Evolutionary conservation across 1,140 invertebrate genomes (phyloP).

Genomic region (Tigriopus japonicus): DNA sequence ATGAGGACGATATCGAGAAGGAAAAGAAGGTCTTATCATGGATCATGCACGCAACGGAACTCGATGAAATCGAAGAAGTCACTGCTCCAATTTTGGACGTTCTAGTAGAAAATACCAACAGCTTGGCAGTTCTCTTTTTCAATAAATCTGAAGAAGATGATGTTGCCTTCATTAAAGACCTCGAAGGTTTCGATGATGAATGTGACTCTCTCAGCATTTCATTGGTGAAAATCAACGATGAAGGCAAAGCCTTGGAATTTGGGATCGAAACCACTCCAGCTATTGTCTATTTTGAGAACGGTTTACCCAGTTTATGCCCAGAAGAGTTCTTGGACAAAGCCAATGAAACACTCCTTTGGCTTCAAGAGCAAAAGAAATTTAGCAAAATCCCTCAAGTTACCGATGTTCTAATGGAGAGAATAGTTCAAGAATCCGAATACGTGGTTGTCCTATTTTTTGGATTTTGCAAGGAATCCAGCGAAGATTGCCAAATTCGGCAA

Average conservation of each 20-base stretch:
- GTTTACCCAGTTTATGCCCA: conserved; percentile 14
- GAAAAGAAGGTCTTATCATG: conserved; percentile 75
- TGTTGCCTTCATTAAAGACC: background rate
- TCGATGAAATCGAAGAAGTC: conserved; percentile 72
- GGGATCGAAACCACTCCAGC: conserved; percentile 46
- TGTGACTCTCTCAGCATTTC: conserved; percentile 71
- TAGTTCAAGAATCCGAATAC: conserved; percentile 75
- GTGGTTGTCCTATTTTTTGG: conserved; percentile 77
- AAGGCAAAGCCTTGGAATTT: conserved; percentile 26
- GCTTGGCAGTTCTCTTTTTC: conserved; percentile 75
- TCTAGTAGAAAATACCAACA: conserved; percentile 63
- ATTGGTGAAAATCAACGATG: conserved; percentile 49
- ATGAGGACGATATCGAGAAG: conserved; percentile 53
- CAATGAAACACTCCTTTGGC: conserved; percentile 46
- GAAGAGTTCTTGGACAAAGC: background rate
- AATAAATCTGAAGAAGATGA: conserved; percentile 27
- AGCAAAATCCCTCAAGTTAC: conserved; percentile 84
- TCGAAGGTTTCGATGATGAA: conserved; percentile 38
- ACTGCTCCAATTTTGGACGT: conserved; percentile 78
- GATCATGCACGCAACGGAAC: conserved; percentile 29
- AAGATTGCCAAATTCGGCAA: conserved; percentile 61
- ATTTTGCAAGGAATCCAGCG: conserved; percentile 42
- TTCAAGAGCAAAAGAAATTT: conserved; percentile 74
- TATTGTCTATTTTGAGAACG: conserved; percentile 21
- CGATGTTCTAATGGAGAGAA: conserved; percentile 42